A percentile compares a stretch with the other conserved stretches of the same genome.
phyloP scores from a whole-genome alignment of 2,888 invertebrate species.

The Eupithecia subumbrata region DNA sequence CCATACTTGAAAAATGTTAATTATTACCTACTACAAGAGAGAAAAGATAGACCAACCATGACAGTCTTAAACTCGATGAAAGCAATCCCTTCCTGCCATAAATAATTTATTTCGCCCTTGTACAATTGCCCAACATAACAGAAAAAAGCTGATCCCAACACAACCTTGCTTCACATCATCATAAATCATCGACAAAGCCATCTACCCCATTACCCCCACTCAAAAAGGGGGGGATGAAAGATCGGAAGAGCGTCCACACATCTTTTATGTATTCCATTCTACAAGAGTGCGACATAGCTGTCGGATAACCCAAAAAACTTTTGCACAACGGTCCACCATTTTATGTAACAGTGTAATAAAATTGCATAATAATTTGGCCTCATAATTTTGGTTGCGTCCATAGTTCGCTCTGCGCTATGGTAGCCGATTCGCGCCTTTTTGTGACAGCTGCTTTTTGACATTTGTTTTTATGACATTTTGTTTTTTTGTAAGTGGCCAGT shows the following conservation, averaged over 20 bases:
- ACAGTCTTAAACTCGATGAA: not conserved
- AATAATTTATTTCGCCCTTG: not conserved
- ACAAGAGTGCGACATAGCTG: conserved; percentile 51
- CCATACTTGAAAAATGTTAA: too few species aligned
- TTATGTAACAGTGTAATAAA: conserved; percentile 80
- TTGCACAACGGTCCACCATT: conserved; percentile 67
- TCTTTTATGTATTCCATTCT: conserved; percentile 21
- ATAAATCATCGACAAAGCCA: conserved; percentile 6
- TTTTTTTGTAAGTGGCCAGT: conserved; percentile 51
- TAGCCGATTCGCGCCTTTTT: conserved; percentile 53
- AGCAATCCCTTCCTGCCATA: not conserved
- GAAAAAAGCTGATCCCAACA: not conserved
- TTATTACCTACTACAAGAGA: not conserved
- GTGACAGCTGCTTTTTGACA: conserved; percentile 50
- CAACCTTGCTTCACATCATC: not conserved
- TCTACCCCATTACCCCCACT: not conserved
- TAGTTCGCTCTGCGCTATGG: conserved; percentile 66
- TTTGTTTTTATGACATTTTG: conserved; percentile 3
- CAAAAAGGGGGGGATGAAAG: conserved; percentile 17
- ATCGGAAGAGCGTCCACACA: not conserved
- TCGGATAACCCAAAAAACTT: conserved; percentile 60
- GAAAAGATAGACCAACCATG: not conserved
- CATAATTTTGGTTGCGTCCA: conserved; percentile 70
- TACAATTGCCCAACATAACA: not conserved
- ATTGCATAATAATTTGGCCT: conserved; percentile 76